Evolutionary conservation across 2,888 invertebrate species (phyloP).

Genomic region (Oligia strigilis): DNA sequence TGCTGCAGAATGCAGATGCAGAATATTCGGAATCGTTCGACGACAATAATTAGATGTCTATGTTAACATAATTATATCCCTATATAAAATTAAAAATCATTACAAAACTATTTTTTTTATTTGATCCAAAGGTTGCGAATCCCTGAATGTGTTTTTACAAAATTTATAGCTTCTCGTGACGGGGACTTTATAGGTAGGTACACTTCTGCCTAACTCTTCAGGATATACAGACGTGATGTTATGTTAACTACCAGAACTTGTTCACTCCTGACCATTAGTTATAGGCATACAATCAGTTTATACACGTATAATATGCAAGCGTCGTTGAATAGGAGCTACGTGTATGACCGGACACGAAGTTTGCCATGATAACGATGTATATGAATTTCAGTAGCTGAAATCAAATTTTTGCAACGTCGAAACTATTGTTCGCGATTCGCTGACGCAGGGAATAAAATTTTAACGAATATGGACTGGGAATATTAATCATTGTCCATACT

Average conservation of each 20-base stretch:
- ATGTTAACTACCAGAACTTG: not conserved
- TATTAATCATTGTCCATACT: not conserved
- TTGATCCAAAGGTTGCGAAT: no score
- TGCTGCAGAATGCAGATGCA: no score
- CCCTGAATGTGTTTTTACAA: no score
- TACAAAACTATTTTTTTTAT: no score
- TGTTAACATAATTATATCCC: no score
- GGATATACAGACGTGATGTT: not conserved
- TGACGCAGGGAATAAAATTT: not conserved
- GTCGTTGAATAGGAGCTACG: not conserved
- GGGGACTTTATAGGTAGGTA: no score
- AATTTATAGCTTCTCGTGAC: no score
- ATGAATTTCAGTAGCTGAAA: conserved; percentile 6
- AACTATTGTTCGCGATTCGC: not conserved
- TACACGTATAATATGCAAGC: no score
- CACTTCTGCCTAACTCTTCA: not conserved
- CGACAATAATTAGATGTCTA: no score
- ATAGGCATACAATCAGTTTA: not conserved
- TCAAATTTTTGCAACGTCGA: not conserved
- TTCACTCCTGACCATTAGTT: not conserved
- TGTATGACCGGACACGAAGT: not conserved
- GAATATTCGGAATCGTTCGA: no score
- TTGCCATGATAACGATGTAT: not conserved
- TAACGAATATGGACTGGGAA: not conserved
- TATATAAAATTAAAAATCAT: no score